Base-by-base conservation (phyloP, 2,113 vertebrate species). In the Lampris incognitus region DNA sequence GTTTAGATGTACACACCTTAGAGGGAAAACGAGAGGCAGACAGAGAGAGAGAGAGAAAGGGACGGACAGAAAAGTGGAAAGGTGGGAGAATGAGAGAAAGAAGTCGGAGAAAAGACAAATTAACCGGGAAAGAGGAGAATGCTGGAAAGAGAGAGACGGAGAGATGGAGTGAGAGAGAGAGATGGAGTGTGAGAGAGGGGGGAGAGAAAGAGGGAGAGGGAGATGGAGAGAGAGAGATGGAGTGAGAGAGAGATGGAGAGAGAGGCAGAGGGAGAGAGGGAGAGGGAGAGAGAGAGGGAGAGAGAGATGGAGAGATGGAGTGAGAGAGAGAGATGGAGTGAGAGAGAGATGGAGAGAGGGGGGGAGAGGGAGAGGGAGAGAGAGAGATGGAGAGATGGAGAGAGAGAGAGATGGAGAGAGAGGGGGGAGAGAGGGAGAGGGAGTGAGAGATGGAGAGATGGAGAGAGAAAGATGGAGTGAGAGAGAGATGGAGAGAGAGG, bases 391-490 rank as follows among this genome's bases (percentile, higher is more conserved):
- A 58, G 67, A 37, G 51, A 42, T 40, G 48, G 54, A 57, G 6
- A 3, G 7, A 11, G 48, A 58, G 39, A 61, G 11, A 51, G 46
- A 64, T 13, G 10, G 38, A 37, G 13, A 64, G 46, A 2, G n/a
- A 10, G 41, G 65, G 78, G 76, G 65, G 38, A 39, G 76, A 73
- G 9, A 78, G 50, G 73, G 69, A 84, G 90, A 87, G 88, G 91
- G 73, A 77, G 52, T 73, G 79, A 83, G 86, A 78, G 61, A 85
- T 91, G 83, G 77, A 83, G 89, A 87, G 66, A 85, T 74, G 52
- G 66, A 24, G 24, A 0, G 24, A 24, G 24, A 24, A 0, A 24
- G 24, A 24, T n/a, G 52, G 66, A 24, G 24, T 24, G 24, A 24
- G 24, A 24, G 24, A 24, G 24, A 24, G 24, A 24, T 24, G 24